Evolutionary conservation across 2,888 invertebrate species (phyloP).

Genomic region (Harmothoe impar): DNA sequence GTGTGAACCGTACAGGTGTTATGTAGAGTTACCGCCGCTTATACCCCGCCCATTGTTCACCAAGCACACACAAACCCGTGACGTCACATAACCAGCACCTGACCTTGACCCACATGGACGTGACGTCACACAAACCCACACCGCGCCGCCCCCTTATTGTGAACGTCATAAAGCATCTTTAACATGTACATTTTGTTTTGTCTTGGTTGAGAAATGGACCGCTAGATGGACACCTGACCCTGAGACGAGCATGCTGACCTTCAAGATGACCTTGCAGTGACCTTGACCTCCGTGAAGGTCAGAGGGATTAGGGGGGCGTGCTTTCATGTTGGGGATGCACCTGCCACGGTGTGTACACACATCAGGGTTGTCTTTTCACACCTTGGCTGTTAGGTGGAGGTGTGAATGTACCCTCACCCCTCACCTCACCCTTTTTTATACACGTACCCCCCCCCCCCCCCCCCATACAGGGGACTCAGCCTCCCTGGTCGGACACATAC

Average conservation of each 20-base stretch:
- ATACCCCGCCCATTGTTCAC: neutral
- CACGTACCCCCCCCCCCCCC: neutral
- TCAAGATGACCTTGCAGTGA: neutral
- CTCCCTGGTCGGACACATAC: too few relatives aligned
- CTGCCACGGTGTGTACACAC: conserved; percentile 43
- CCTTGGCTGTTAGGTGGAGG: neutral
- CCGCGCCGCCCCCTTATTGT: neutral
- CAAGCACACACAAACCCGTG: conserved; percentile 25
- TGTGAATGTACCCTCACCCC: neutral
- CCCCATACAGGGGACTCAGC: neutral
- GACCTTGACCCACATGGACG: conserved; percentile 27
- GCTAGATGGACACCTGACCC: conserved; percentile 10
- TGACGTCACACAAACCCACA: conserved; percentile 32
- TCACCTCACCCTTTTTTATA: neutral
- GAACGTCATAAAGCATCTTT: conserved; percentile 15
- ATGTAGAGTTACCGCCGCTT: conserved; percentile 14
- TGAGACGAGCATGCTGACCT: conserved; percentile 12
- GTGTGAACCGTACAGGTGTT: conserved; percentile 18
- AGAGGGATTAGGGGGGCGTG: conserved; percentile 16
- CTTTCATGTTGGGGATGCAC: conserved; percentile 19
- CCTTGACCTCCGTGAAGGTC: conserved; percentile 33
- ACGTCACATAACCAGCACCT: conserved; percentile 45
- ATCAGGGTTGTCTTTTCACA: neutral
- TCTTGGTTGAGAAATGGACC: neutral
- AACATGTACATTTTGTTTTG: conserved; percentile 6